Percentiles rank a stretch among this genome's conserved stretches.
Conservation (phyloP, 2,888 invertebrate genomes). For the Dryococelus australis region DNA sequence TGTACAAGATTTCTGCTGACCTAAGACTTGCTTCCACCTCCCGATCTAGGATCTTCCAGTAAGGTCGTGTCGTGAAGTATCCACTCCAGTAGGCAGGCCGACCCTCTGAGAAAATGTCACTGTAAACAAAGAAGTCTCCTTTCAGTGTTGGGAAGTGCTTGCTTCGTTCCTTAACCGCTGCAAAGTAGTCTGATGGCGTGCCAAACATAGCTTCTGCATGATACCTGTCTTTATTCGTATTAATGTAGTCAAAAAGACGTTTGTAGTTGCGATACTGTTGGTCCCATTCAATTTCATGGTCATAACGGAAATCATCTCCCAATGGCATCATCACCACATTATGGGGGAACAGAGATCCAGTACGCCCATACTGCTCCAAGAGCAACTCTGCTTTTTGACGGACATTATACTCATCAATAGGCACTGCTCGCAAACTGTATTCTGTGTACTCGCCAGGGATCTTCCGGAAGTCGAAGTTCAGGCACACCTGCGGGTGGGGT, state of each 20-base stretch:
- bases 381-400: conserved; percentile 84
- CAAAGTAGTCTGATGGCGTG: conserved; percentile 90
- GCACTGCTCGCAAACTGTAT: conserved; percentile 79
- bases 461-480: conserved; percentile 88
- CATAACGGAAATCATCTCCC: conserved; percentile 96
- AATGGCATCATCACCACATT: conserved; percentile 93
- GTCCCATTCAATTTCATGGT: conserved; percentile 88
- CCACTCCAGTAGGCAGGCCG: conserved; percentile 97
- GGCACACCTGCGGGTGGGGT: conserved; percentile 86
- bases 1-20: conserved; percentile 85
- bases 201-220: conserved; percentile 85
- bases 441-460: conserved; percentile 88
- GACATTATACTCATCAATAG: conserved; percentile 85
- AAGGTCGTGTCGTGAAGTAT: conserved; percentile 90
- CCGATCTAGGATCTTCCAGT: conserved; percentile 83
- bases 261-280: conserved; percentile 94
- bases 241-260: conserved; percentile 88
- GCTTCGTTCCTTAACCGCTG: conserved; percentile 65
- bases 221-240: conserved; percentile 75
- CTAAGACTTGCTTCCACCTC: conserved; percentile 84
- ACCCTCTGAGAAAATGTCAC: conserved; percentile 91
- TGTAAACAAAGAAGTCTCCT: conserved; percentile 97
- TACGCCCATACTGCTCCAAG: conserved; percentile 87
- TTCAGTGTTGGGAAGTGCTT: conserved; percentile 77
- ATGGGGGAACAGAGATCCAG: conserved; percentile 88